Evolutionary conservation across 1,140 invertebrate genomes (phyloP), one percentile per base, ranked within the genome.

Genomic region (Papilio dardanus): DNA sequence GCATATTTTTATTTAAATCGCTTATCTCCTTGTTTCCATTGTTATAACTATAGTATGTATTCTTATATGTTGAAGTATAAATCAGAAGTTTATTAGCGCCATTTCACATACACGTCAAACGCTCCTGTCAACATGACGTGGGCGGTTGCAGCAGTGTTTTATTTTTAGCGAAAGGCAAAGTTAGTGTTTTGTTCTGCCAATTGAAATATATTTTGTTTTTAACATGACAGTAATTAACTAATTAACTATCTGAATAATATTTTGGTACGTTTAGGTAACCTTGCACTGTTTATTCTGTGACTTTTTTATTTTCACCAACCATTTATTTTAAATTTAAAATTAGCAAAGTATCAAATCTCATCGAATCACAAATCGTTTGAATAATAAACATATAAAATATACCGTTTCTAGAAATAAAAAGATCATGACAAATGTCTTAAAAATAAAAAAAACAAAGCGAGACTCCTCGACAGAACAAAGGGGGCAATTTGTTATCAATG

Each of bases 401-500:
- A 68, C 35, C 31, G 35, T 67, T 68, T 33, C 30, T 69, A 75
- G 74, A 77, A 77, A 77, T 54, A 31, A 71, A 54, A 77, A 37
- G 37, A 71, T 69, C 73, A 85, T 83, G 80, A 85, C 82, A 87
- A 86, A 86, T 84, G 74, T 73, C 58, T 33, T 67, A 79, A 79
- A 83, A 81, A 81, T 65, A 77, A 83, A 80, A 80, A 78, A 50
- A 68, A 50, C 74, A 74, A 75, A 35, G 50, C 31, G 73, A 82
- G 79, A 78, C 31, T 68, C 62, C 42, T 50, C 77, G 87, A 88
- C 86, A 87, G 88, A 87, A 89, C 88, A 92, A 89, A 89, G 87
- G 84, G 82, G 85, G 80, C 86, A 92, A 92, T 90, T 92, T 90
- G 88, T 89, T 90, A 91, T 91, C 86, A 88, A 86, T 83, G 82